Conservation (phyloP, 2,797 vertebrate genomes). For the Gymnodraco acuticeps region DNA sequence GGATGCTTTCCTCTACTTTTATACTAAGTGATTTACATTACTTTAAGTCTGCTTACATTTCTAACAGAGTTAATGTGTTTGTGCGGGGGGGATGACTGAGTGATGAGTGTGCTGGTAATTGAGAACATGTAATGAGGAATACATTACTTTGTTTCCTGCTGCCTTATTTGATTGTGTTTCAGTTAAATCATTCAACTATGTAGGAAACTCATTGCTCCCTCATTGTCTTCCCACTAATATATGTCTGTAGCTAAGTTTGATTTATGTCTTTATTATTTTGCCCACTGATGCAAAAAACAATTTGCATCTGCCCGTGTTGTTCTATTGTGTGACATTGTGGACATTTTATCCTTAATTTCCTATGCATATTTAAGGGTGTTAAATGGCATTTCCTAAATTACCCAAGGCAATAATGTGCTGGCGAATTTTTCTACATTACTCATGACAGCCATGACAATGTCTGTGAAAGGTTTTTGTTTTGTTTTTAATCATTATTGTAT, state of each 20-base stretch:
- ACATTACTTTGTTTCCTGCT: constrained; percentile 75
- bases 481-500: constrained; percentile 11
- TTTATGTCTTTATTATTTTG: constrained; percentile 84
- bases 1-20: constrained; percentile 14
- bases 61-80: constrained; percentile 50
- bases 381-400: constrained; percentile 65
- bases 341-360: constrained; percentile 64
- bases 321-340: constrained; percentile 56
- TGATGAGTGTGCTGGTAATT: constrained; percentile 75
- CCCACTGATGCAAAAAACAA: constrained; percentile 75
- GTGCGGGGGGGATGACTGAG: constrained; percentile 27
- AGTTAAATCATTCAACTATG: constrained; percentile 75
- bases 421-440: constrained; percentile 53
- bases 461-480: constrained; percentile 50
- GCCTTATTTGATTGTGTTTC: constrained; percentile 76
- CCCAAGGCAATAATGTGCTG: constrained; percentile 28
- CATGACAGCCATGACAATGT: constrained; percentile 28
- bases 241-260: constrained; percentile 76
- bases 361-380: constrained; percentile 70
- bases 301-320: constrained; percentile 68
- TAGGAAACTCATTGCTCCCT: constrained; percentile 57
- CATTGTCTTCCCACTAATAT: constrained; percentile 73
- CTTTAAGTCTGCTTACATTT: constrained; percentile 43
- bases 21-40: neutral
- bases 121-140: constrained; percentile 76